Evolutionary conservation across 2,113 vertebrate genomes (phyloP), one percentile per base, ranked within the genome.

Genomic region (Gobiocypris rarus): DNA sequence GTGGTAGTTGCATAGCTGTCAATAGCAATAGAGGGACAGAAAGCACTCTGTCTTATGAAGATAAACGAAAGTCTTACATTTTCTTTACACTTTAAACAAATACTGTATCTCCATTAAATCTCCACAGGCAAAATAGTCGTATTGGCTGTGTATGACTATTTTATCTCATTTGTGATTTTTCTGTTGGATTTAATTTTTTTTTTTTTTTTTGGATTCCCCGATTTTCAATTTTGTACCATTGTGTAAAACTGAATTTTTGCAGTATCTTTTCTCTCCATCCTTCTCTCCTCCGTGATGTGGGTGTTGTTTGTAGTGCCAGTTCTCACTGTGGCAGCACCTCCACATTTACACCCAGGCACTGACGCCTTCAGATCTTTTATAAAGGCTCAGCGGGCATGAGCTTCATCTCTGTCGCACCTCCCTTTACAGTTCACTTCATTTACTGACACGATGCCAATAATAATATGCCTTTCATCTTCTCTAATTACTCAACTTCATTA

Each of bases 361-460:
- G 80, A 83, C 79, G 58, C 87, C 79, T 85, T 54, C 65, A 54
- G 80, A 78, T 81, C 38, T 85, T 63, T 73, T 65, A 75, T 70
- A 71, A 48, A 78, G 63, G 75, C 43, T 52, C 71, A 70, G 73
- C 45, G 69, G 26, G 69, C 77, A n/a, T 70, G 24, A 77, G 59
- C 31, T 79, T 54, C 52, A 82, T 85, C 83, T 86, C 74, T 58
- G 71, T 86, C 56, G 45, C 78, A 52, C 58, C 41, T 77, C 75
- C 45, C 52, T 48, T 85, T 85, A 86, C 85, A 88, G 71, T 84
- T 81, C 69, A 59, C 83, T 65, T 13, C 75, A 67, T 79, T 61
- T 50, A 41, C 75, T 81, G 85, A 89, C 70, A 81, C 45, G 43
- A 65, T 85, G 81, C 75, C 34, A 48, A 65, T 50, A 65, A 15